phyloP scores from a whole-genome alignment of 2,888 invertebrate species.

The Tenthredo amoena region DNA sequence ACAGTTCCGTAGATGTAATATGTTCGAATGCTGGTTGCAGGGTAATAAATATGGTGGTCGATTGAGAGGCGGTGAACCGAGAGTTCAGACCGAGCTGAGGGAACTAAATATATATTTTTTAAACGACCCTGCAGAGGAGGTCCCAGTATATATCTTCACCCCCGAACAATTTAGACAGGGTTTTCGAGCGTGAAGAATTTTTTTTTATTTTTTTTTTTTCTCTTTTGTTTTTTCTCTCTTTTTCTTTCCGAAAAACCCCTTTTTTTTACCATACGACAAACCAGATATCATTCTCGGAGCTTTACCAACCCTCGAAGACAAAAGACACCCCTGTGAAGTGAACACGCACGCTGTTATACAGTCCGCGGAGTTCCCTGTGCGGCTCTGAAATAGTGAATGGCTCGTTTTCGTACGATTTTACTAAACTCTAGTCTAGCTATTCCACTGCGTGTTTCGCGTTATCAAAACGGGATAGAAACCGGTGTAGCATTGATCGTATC shows the following conservation, averaged over 20 bases:
- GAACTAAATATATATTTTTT: conserved; percentile 15
- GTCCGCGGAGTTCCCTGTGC: neutral
- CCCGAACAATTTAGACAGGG: conserved; percentile 15
- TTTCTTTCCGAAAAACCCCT: neutral
- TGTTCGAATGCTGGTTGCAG: neutral
- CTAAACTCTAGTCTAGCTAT: neutral
- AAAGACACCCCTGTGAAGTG: no score
- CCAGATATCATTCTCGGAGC: neutral
- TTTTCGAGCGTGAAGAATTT: conserved; percentile 11
- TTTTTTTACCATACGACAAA: neutral
- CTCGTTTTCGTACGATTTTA: neutral
- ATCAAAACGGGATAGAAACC: conserved; percentile 37
- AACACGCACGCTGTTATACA: no score
- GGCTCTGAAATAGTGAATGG: neutral
- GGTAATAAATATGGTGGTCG: conserved; percentile 4
- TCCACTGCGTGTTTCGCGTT: conserved; percentile 25
- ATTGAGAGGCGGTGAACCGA: conserved; percentile 43
- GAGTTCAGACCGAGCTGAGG: neutral
- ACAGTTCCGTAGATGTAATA: neutral
- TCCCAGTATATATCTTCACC: conserved; percentile 13
- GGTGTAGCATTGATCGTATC: conserved; percentile 39
- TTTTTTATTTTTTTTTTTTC: neutral
- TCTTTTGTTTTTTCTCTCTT: no score
- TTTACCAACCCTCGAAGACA: neutral
- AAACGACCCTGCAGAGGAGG: conserved; percentile 6